phyloP scores from a whole-genome alignment of 2,113 vertebrate species.

The Odontesthes bonariensis region DNA sequence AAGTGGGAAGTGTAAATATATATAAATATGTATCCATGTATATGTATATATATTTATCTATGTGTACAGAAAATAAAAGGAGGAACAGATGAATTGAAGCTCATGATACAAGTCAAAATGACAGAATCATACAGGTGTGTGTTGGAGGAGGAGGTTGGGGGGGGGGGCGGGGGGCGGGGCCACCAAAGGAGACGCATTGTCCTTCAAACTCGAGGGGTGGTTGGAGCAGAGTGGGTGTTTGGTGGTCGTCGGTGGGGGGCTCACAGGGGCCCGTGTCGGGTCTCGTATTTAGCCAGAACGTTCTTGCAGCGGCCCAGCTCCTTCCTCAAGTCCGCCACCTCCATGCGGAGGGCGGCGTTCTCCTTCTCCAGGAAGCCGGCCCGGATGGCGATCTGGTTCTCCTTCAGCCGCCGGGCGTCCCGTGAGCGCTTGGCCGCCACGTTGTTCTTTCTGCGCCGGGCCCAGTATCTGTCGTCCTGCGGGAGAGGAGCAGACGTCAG shows the following conservation, averaged over 20 bases:
- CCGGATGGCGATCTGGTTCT: conserved; percentile 99
- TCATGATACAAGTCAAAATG: conserved; percentile 49
- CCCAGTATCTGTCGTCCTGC: conserved; percentile 99
- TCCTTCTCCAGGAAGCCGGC: conserved; percentile 97
- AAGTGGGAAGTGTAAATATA: conserved; percentile 56
- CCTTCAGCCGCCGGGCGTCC: conserved; percentile 95
- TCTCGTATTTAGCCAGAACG: conserved; percentile 93
- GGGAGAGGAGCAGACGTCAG: background rate
- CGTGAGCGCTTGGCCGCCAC: conserved; percentile 96
- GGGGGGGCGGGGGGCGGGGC: conserved; percentile 75
- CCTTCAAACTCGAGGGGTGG: conserved; percentile 71
- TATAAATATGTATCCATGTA: conserved; percentile 1
- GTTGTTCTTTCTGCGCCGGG: conserved; percentile 98
- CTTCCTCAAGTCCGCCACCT: conserved; percentile 94
- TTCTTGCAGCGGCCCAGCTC: conserved; percentile 98
- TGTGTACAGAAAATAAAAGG: conserved; percentile 43
- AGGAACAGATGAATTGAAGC: conserved; percentile 36
- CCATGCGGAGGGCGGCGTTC: conserved; percentile 92
- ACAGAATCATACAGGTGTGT: conserved; percentile 56
- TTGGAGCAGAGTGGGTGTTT: background rate
- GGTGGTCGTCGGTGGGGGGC: background rate
- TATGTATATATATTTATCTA: background rate
- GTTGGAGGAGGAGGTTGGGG: conserved; percentile 1
- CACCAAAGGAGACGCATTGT: conserved; percentile 84
- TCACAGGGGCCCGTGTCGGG: conserved; percentile 92